Percentiles rank a stretch among this genome's conserved stretches.
Evolutionary conservation across 2,113 vertebrate species (phyloP).

Genomic region (Bos indicus): DNA sequence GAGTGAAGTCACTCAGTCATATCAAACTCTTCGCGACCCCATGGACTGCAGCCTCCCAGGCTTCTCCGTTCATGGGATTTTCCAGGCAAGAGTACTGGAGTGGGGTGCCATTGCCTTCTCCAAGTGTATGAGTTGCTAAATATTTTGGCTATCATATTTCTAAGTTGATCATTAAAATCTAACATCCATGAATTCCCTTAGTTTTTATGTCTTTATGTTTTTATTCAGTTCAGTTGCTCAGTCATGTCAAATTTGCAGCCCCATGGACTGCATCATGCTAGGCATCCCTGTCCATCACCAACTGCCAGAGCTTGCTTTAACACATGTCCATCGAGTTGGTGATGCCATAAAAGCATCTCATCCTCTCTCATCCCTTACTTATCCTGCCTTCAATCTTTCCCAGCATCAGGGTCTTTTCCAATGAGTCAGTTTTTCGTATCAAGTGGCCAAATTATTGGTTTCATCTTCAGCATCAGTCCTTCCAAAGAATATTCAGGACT

Average conservation of each 20-base stretch:
- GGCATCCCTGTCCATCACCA: background rate
- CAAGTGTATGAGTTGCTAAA: background rate
- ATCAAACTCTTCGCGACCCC: rapidly evolving
- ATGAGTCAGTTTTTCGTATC: background rate
- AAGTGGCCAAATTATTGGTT: background rate
- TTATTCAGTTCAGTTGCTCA: background rate
- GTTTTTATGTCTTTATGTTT: background rate
- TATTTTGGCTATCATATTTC: background rate
- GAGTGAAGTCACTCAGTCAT: too few species aligned
- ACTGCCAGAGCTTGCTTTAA: background rate
- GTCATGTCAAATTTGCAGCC: background rate
- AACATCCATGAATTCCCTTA: background rate
- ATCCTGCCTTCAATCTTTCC: background rate
- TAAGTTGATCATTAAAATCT: background rate
- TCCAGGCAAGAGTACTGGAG: too few species aligned
- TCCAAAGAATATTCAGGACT: background rate
- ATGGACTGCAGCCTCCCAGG: too few species aligned
- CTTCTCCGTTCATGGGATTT: too few species aligned
- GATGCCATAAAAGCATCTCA: background rate
- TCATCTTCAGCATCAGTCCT: background rate
- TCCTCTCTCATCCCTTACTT: background rate
- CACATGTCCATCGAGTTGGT: background rate
- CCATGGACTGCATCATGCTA: background rate
- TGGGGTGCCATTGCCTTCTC: too few species aligned
- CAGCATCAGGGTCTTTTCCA: background rate